Evolutionary conservation across 2,888 invertebrate genomes (phyloP).

Genomic region (Dolichomitus sp.): DNA sequence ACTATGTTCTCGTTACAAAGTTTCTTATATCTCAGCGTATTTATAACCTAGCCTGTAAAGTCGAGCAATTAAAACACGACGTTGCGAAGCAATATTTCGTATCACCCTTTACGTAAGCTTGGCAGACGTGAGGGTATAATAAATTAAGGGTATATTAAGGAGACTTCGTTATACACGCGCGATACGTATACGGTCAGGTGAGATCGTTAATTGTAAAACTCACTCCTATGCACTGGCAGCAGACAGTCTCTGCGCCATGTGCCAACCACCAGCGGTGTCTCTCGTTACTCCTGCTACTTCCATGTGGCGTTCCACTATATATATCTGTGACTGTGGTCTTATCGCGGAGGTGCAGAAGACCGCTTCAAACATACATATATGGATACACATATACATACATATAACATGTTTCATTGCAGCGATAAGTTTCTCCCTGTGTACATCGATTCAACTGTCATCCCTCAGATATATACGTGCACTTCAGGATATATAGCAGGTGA

Average conservation of each 20-base stretch:
- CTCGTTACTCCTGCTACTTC: slow-evolving; percentile 60
- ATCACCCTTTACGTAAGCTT: slow-evolving; percentile 21
- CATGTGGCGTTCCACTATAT: slow-evolving; percentile 41
- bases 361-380: slow-evolving; percentile 3
- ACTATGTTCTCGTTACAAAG: slow-evolving; percentile 3
- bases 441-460: slow-evolving; percentile 49
- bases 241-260: slow-evolving; percentile 53
- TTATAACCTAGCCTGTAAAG: slow-evolving; percentile 8
- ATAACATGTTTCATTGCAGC: slow-evolving; percentile 23
- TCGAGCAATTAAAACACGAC: slow-evolving; percentile 50
- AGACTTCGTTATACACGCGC: slow-evolving; percentile 53
- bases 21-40: slow-evolving; percentile 9
- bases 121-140: slow-evolving; percentile 29
- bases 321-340: slow-evolving; percentile 55
- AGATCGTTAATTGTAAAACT: slow-evolving; percentile 69
- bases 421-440: slow-evolving; percentile 57
- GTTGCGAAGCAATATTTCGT: slow-evolving; percentile 31
- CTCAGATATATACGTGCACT: not conserved
- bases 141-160: slow-evolving; percentile 62
- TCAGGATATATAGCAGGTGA: slow-evolving; percentile 28
- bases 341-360: slow-evolving; percentile 60
- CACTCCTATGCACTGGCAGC: slow-evolving; percentile 29
- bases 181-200: slow-evolving; percentile 58
- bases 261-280: slow-evolving; percentile 55
- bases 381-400: slow-evolving; percentile 11